Evolutionary conservation across 2,113 vertebrate genomes (phyloP).

Genomic region (Glareola pratincola): DNA sequence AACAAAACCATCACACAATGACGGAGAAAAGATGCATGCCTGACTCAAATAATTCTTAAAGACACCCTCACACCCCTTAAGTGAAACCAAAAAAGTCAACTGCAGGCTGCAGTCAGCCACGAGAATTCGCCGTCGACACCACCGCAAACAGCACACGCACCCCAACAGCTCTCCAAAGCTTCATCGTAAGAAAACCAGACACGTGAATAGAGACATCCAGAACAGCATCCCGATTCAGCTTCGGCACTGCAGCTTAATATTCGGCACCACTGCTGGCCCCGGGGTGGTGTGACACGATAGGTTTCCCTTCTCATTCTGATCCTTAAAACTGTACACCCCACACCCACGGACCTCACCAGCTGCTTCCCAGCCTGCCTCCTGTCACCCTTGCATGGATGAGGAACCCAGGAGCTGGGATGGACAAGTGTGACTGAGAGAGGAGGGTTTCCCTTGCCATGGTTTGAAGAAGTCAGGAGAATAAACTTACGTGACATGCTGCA

Average conservation of each 20-base stretch:
- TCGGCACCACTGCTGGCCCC: background rate
- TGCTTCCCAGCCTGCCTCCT: background rate
- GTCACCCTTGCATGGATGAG: background rate
- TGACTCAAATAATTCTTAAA: background rate
- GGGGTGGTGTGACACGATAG: fast-evolving
- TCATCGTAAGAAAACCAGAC: background rate
- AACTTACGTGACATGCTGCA: background rate
- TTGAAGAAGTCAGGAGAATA: background rate
- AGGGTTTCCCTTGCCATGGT: background rate
- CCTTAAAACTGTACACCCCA: background rate
- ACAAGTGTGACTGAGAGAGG: background rate
- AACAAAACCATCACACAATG: background rate
- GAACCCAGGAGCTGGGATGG: background rate
- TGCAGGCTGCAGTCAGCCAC: background rate
- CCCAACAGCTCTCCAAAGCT: background rate
- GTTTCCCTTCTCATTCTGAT: background rate
- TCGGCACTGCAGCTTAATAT: background rate
- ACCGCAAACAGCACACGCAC: fast-evolving
- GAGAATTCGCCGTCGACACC: background rate
- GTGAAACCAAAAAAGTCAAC: background rate
- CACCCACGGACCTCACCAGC: fast-evolving
- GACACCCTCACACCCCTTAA: background rate
- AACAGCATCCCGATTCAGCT: background rate
- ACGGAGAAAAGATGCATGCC: background rate
- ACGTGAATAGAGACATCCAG: background rate